Evolutionary conservation across 2,797 vertebrate species (phyloP).

Genomic region (Crax fasciolata): DNA sequence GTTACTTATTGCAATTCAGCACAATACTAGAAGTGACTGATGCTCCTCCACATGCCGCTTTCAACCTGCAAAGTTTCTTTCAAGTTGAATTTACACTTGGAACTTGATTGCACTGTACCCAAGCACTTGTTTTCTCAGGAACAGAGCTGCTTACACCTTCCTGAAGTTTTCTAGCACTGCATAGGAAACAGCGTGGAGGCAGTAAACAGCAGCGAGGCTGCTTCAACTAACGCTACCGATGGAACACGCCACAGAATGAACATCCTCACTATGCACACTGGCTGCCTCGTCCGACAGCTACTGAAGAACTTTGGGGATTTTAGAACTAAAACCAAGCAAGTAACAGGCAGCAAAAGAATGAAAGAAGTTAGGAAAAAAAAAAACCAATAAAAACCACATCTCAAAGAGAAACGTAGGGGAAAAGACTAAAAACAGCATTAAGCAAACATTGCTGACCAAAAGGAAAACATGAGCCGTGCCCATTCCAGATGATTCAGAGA

Average conservation of each 20-base stretch:
- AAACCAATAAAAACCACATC: background rate
- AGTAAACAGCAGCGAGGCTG: background rate
- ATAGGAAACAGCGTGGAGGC: fast-evolving
- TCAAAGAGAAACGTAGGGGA: background rate
- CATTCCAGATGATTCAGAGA: conserved; percentile 3
- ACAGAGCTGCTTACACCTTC: background rate
- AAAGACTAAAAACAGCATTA: background rate
- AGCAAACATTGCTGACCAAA: background rate
- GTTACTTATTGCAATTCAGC: background rate
- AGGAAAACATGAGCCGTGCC: background rate
- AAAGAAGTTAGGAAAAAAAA: background rate
- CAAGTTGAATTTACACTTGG: background rate
- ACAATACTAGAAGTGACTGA: background rate
- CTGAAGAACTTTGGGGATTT: background rate
- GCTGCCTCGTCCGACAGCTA: background rate
- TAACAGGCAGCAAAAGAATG: background rate
- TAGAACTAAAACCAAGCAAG: background rate
- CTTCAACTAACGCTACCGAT: background rate
- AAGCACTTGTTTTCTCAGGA: background rate
- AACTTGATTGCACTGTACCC: background rate
- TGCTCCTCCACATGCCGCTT: background rate
- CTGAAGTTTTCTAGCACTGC: background rate
- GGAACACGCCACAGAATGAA: background rate
- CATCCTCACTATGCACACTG: background rate
- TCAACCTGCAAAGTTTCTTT: background rate